Evolutionary conservation across 1,140 invertebrate species (phyloP), one percentile per base, ranked within the genome.

Genomic region (Archivesica marissinica): DNA sequence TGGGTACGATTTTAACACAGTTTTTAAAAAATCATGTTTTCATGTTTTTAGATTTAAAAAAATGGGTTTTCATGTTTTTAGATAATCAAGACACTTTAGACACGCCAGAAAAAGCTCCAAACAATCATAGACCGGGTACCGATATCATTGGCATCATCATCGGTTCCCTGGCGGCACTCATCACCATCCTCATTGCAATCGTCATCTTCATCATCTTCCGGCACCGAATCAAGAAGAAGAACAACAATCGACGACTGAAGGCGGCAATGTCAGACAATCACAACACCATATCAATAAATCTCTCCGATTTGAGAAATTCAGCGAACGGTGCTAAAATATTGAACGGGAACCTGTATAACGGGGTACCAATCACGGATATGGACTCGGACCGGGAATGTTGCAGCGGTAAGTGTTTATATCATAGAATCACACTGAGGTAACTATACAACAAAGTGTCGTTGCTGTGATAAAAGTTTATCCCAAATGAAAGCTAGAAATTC

Each of bases 141-240:
- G 81, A 84, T 68, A 75, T 97, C 89, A 96, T 97, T 28, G 97
- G 97, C 0, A 94, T 97, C 47, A 96, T 97, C 33, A 97, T 97
- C 74, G 97, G 97, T 0, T 96, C 96, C 0, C 90, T 97, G 64
- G 97, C 96, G 0, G 96, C 97, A 74, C 95, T 97, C n/a, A 95
- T 96, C 1, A 95, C 96, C 23, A 96, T 97, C 15, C 94, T 96
- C 0, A 96, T 97, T 92, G 94, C 96, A 38, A 95, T 97, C 25
- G 96, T 97, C 88, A 96, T 97, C 92, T 75, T 84, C 59, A 76
- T 84, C 38, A 95, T 97, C 92, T 95, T 96, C 7, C 94, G 97
- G 35, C 94, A 96, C 90, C 94, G 96, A 61, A 96, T 96, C 86
- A 95, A 96, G 84, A 97, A 97, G 92, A 92, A 94, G 74, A 96